Conservation (phyloP, 2,113 vertebrate species). For the Planiliza haematocheilus region DNA sequence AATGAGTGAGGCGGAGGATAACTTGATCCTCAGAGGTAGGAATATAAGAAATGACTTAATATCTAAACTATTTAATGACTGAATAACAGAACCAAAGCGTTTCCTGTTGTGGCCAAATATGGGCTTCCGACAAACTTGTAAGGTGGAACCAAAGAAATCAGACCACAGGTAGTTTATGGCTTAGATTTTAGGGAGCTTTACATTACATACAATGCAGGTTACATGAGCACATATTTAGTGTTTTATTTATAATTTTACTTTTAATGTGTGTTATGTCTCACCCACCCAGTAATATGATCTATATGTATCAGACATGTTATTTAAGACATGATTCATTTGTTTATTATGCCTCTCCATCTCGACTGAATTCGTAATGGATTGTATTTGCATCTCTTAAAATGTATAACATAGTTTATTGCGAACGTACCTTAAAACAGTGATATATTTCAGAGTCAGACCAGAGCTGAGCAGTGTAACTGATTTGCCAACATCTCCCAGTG, state of each 20-base stretch:
- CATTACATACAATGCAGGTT: neutral
- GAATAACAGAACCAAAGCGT: slow-evolving; percentile 30
- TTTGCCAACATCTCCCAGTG: slow-evolving; percentile 54
- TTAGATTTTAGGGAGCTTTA: neutral
- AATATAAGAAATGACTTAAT: slow-evolving; percentile 51
- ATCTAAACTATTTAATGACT: slow-evolving; percentile 66
- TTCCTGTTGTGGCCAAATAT: slow-evolving; percentile 50
- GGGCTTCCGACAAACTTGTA: slow-evolving; percentile 46
- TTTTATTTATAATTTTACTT: neutral
- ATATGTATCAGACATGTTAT: neutral
- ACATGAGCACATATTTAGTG: neutral
- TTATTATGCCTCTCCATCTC: neutral
- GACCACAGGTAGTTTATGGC: neutral
- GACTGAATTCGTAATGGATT: neutral
- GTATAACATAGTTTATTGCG: too few relatives aligned
- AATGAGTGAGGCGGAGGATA: slow-evolving; percentile 2
- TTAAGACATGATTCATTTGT: neutral
- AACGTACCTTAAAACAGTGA: too few relatives aligned
- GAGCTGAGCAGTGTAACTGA: slow-evolving; percentile 62
- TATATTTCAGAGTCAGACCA: slow-evolving; percentile 11
- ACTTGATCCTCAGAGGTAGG: slow-evolving; percentile 13
- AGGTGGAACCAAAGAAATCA: slow-evolving; percentile 3
- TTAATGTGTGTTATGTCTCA: neutral
- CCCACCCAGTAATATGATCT: neutral
- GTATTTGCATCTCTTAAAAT: neutral